Percentiles rank a stretch among this genome's conserved stretches.
phyloP scores from a whole-genome alignment of 35 echinoderm and acorn worm species.

The Heliocidaris erythrogramma region DNA sequence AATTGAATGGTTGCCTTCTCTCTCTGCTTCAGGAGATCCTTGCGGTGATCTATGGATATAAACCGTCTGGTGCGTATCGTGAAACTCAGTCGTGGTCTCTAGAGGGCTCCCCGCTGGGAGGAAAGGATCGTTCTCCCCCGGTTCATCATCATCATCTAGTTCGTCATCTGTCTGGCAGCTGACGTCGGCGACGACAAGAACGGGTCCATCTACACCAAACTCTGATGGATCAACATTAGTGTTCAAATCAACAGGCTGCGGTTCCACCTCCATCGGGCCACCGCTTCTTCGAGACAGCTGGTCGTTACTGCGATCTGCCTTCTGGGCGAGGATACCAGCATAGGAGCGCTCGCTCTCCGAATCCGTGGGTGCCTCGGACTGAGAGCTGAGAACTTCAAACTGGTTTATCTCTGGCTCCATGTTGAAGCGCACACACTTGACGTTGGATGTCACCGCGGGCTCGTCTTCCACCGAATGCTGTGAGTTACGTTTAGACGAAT shows the following conservation, averaged over 20 bases:
- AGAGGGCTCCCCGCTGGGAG: constrained; percentile 47
- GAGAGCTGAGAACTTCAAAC: constrained; percentile 78
- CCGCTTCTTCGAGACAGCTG: neutral
- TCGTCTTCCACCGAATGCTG: constrained; percentile 54
- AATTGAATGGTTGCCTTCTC: constrained; percentile 9
- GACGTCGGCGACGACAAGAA: constrained; percentile 57
- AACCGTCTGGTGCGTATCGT: constrained; percentile 61
- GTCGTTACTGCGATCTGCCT: neutral
- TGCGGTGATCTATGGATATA: constrained; percentile 60
- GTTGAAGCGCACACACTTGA: constrained; percentile 94
- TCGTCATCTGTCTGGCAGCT: constrained; percentile 68
- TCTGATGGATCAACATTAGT: constrained; percentile 32
- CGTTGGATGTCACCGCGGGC: constrained; percentile 31
- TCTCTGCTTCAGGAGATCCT: constrained; percentile 38
- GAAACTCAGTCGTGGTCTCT: constrained; percentile 68
- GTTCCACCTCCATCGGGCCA: constrained; percentile 35
- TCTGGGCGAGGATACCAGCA: constrained; percentile 40
- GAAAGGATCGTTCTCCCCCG: constrained; percentile 41
- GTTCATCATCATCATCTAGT: constrained; percentile 40
- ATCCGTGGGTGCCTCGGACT: constrained; percentile 50
- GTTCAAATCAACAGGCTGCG: constrained; percentile 8
- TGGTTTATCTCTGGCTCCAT: constrained; percentile 89
- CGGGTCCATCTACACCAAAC: constrained; percentile 62
- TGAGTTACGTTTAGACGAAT: constrained; percentile 43
- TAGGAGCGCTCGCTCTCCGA: constrained; percentile 49